A percentile compares a stretch with the other conserved stretches of the same genome.
phyloP scores from a whole-genome alignment of 2,113 vertebrate species.

The human (Homo sapiens) region GRCh38 chr2:197055001-197055500 shows the following conservation, averaged over 20 bases:
- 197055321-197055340: background rate
- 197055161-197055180: background rate
- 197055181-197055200: background rate
- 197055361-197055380: background rate
- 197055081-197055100: background rate
- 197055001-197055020: background rate
- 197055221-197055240: background rate
- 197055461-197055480: background rate
- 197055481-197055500: background rate
- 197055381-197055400: background rate
- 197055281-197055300: background rate
- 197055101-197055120: background rate
- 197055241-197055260: background rate
- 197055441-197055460: background rate
- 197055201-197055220: background rate
- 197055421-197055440: conserved; percentile 1
- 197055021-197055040: background rate
- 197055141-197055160: background rate
- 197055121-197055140: background rate
- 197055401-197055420: background rate
- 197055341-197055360: background rate
- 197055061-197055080: background rate
- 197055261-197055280: background rate
- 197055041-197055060: background rate
- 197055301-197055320: background rate